phyloP scores from a whole-genome alignment of 1,140 invertebrate genomes.

The Tetramorium parvispinum region DNA sequence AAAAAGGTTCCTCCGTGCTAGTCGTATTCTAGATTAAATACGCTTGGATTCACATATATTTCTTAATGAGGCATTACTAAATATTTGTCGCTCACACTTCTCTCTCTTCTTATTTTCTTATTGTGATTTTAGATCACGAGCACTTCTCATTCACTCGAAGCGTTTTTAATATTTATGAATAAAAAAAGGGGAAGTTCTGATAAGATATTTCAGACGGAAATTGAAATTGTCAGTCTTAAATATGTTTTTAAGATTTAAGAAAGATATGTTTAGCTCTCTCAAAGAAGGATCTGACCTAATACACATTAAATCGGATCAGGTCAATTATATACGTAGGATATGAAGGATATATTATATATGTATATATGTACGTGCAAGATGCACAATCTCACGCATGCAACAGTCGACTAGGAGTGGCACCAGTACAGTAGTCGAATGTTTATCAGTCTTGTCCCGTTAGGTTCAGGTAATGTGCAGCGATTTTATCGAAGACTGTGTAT shows the following conservation, averaged over 20 bases:
- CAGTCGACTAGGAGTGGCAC: constrained; percentile 64
- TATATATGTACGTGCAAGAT: neutral
- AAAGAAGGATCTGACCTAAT: constrained; percentile 37
- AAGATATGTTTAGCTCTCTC: constrained; percentile 1
- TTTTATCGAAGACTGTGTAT: constrained; percentile 54
- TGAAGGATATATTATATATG: neutral
- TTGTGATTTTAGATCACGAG: neutral
- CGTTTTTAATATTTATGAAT: neutral
- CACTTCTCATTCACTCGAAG: neutral
- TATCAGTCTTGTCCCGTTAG: constrained; percentile 72
- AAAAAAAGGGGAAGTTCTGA: constrained; percentile 8
- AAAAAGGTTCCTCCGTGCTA: neutral
- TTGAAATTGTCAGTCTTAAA: neutral
- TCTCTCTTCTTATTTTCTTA: neutral
- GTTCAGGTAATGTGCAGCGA: constrained; percentile 15
- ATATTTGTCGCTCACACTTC: neutral
- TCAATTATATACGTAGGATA: constrained; percentile 48
- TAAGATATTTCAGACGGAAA: constrained; percentile 18
- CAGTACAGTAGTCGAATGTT: constrained; percentile 54
- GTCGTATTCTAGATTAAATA: neutral
- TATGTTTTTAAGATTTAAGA: neutral
- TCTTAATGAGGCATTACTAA: neutral
- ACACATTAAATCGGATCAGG: constrained; percentile 44
- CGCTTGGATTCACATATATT: neutral
- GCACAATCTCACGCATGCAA: neutral